Percentiles rank a stretch among this genome's conserved stretches.
phyloP scores from a whole-genome alignment of 92 coral and sea anemone species.

The Epizoanthus ramosus region DNA sequence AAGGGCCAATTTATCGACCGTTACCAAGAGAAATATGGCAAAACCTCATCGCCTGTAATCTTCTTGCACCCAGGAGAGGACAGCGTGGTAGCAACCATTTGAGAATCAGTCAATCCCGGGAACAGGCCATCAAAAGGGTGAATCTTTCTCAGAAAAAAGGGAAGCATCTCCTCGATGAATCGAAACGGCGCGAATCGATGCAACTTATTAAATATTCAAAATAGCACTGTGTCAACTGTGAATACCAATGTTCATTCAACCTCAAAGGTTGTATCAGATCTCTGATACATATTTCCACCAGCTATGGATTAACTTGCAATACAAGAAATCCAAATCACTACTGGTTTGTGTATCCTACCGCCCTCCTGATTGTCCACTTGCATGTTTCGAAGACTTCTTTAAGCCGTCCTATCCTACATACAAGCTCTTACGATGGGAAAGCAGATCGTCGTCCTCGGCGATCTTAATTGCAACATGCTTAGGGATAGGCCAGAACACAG shows the following conservation, averaged over 20 bases:
- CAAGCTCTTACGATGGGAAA: conserved; percentile 55
- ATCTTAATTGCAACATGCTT: conserved; percentile 58
- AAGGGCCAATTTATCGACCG: conserved; percentile 1
- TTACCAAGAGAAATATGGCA: background rate
- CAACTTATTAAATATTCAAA: too few species aligned
- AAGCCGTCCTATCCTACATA: conserved; percentile 62
- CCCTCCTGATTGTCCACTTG: conserved; percentile 60
- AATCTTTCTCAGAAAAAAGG: background rate
- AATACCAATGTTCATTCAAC: background rate
- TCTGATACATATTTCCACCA: conserved; percentile 56
- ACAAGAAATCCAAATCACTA: conserved; percentile 46
- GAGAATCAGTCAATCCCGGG: background rate
- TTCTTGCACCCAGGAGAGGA: conserved; percentile 11
- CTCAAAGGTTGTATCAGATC: conserved; percentile 9
- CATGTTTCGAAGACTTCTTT: conserved; percentile 47
- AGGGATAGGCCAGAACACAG: conserved; percentile 37
- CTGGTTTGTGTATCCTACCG: conserved; percentile 57
- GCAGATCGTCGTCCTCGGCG: conserved; percentile 59
- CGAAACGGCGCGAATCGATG: background rate
- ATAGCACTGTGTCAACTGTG: too few species aligned
- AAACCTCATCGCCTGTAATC: background rate
- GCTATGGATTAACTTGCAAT: conserved; percentile 54
- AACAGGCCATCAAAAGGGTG: background rate
- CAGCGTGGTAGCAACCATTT: background rate
- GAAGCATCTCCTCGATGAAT: background rate